phyloP scores from a whole-genome alignment of 2,113 vertebrate species.

The Shinisaurus crocodilurus region DNA sequence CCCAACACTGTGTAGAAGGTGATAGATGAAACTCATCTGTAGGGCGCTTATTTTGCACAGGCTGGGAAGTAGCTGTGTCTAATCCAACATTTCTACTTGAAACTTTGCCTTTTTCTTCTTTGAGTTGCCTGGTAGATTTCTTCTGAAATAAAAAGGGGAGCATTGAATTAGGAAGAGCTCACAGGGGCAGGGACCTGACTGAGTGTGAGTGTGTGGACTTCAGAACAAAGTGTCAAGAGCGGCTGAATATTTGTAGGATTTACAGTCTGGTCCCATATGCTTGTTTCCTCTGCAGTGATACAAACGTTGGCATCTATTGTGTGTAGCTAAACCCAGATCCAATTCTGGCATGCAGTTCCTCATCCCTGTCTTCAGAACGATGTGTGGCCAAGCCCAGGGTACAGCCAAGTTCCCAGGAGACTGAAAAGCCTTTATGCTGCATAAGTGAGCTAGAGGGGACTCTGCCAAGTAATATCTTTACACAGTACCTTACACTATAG shows the following conservation, averaged over 20 bases:
- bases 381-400: not conserved
- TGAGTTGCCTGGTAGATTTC: slow-evolving; percentile 65
- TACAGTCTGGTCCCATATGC: not conserved
- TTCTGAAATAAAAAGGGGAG: slow-evolving; percentile 74
- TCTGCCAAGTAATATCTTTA: not conserved
- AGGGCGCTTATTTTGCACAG: slow-evolving; percentile 29
- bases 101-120: slow-evolving; percentile 69
- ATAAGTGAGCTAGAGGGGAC: not conserved
- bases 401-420: slow-evolving; percentile 16
- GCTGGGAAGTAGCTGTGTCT: slow-evolving; percentile 53
- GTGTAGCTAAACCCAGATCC: not conserved
- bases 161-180: not conserved
- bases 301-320: not conserved
- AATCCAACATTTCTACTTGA: slow-evolving; percentile 66
- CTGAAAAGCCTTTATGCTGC: slow-evolving; percentile 7
- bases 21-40: slow-evolving; percentile 50
- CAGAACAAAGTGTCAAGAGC: not conserved
- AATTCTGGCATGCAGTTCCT: slow-evolving; percentile 1
- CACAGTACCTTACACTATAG: not conserved
- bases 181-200: not conserved
- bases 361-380: slow-evolving; percentile 6
- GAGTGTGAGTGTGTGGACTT: not conserved
- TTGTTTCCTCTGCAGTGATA: not conserved
- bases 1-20: slow-evolving; percentile 65
- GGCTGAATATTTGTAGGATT: not conserved